Evolutionary conservation across 2,888 invertebrate species (phyloP), one percentile per base, ranked within the genome.

Genomic region (Mycalesis mineus): DNA sequence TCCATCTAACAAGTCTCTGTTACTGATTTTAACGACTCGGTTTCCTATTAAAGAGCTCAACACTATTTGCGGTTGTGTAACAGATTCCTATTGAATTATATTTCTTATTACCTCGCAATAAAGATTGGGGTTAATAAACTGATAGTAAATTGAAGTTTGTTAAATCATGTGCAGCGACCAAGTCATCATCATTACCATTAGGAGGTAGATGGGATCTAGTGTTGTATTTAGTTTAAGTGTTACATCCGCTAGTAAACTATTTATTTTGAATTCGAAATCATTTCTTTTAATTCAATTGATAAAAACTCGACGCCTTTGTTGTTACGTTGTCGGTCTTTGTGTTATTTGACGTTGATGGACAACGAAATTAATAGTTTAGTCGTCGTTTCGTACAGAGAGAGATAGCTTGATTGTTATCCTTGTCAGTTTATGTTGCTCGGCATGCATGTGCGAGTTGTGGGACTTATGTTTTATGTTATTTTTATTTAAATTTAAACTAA

Each of bases 111-210:
- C 48, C 37, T 28, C 9, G 41, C 13, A 39, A 58, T 57, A 57
- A 60, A 57, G 57, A 15, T 44, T 37, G 28, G 13, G 49, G 33
- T 55, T 37, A 54, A 44, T 39, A 40, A 49, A 53, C 31, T 36
- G 22, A 33, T 14, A 44, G 51, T 45, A 52, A 52, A 52, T 55
- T 33, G 22, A 57, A 51, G 50, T 60, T 58, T 40, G 60, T 61
- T 14, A 41, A 37, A 42, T 49, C 50, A 57, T 50, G 49, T 52
- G 61, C 63, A 61, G 58, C 63, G 64, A 36, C 39, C 61, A 53
- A 63, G 64, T 67, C 71, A 70, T 68, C 69, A 65, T 70, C 70
- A 69, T 69, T 68, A 68, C 61, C 62, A 67, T 65, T 68, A 65
- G 63, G 50, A 53, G 57, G 62, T 67, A 65, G 62, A 51, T 57